Percentiles rank a stretch among this genome's conserved stretches.
These are phyloP conservation scores for Yasuhikotakia modesta DNA, from an alignment of 2,797 vertebrate genomes.

Conservation along the genomic window DNA sequence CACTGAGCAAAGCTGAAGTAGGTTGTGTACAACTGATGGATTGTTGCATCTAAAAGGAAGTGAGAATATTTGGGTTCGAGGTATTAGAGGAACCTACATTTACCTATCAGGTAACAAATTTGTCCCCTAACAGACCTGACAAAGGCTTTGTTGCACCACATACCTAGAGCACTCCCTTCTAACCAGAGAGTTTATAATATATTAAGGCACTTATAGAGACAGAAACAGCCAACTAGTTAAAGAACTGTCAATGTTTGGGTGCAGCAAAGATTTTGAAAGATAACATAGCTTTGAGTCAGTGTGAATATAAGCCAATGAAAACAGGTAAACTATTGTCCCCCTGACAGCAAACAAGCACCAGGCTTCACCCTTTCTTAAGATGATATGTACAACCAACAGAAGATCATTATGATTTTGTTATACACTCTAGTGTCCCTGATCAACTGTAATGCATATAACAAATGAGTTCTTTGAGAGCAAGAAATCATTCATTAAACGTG, in stretches of 20 bases:
- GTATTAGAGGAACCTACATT: slow-evolving; percentile 1
- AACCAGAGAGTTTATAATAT: slow-evolving; percentile 13
- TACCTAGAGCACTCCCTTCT: slow-evolving; percentile 13
- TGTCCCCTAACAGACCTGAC: slow-evolving; percentile 1
- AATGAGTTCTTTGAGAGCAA: background rate
- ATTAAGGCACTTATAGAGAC: slow-evolving; percentile 47
- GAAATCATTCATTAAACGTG: background rate
- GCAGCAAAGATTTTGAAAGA: slow-evolving; percentile 7
- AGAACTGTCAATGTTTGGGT: background rate
- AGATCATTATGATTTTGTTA: slow-evolving; percentile 1
- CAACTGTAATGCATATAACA: slow-evolving; percentile 24
- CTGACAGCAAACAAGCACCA: background rate
- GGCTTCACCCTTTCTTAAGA: background rate
- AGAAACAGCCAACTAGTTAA: background rate
- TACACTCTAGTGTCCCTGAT: background rate
- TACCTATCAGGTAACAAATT: background rate
- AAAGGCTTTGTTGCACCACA: slow-evolving; percentile 8
- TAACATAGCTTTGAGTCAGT: background rate
- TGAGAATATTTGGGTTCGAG: slow-evolving; percentile 7
- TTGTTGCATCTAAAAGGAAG: slow-evolving; percentile 7
- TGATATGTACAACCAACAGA: slow-evolving; percentile 16
- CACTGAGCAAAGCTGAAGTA: slow-evolving; percentile 22
- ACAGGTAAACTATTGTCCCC: background rate
- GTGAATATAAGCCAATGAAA: slow-evolving; percentile 11
- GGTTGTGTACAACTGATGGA: slow-evolving; percentile 2